phyloP scores from a whole-genome alignment of 2,888 invertebrate species.

The Osmoderma eremita region DNA sequence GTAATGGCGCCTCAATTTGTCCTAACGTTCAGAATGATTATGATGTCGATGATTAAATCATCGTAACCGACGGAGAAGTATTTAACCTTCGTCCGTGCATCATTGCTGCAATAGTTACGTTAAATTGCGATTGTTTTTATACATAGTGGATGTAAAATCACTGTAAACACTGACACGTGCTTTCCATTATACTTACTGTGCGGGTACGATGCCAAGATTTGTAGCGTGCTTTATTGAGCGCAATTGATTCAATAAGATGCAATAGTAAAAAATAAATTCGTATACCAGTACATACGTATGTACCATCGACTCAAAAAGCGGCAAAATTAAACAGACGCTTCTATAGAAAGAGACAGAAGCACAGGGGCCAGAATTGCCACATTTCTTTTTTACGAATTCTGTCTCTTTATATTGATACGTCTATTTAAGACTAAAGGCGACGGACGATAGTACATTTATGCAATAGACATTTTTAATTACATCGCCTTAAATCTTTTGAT shows the following conservation, averaged over 20 bases:
- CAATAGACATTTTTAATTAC: too few species aligned
- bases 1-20: not conserved
- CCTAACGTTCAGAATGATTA: not conserved
- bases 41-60: conserved; percentile 6
- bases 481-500: too few species aligned
- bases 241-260: conserved; percentile 20
- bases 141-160: not conserved
- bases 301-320: too few species aligned
- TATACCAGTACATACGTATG: not conserved
- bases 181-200: not conserved
- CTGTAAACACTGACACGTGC: conserved; percentile 1
- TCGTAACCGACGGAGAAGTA: conserved; percentile 4
- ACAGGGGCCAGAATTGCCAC: too few species aligned
- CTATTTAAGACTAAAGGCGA: too few species aligned
- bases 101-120: not conserved
- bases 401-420: too few species aligned
- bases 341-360: too few species aligned
- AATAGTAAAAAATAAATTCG: not conserved
- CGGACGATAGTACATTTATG: too few species aligned
- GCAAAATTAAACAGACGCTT: too few species aligned
- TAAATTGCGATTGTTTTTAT: not conserved
- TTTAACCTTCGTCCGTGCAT: conserved; percentile 18
- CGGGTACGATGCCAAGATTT: conserved; percentile 4
- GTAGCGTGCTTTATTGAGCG: not conserved
- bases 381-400: too few species aligned